phyloP scores from a whole-genome alignment of 2,888 invertebrate genomes.

The Ichneumoninae sp. region DNA sequence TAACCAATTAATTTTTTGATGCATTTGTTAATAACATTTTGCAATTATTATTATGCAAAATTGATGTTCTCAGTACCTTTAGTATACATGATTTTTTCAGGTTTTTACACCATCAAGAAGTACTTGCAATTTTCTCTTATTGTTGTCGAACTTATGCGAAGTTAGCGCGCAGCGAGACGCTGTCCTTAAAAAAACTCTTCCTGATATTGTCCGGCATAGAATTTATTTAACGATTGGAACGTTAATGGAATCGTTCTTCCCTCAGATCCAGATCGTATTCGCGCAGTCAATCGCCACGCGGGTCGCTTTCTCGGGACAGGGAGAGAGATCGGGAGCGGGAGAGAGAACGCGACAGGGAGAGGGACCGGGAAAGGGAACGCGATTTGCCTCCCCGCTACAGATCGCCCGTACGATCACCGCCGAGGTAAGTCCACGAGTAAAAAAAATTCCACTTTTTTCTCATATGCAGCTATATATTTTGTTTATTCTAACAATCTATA shows the following conservation, averaged over 20 bases:
- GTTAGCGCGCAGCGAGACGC: no score
- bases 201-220: not conserved
- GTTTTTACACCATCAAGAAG: no score
- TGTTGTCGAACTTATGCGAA: no score
- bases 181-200: not conserved
- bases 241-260: conserved; percentile 59
- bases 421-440: conserved; percentile 74
- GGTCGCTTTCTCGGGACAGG: conserved; percentile 85
- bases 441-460: not conserved
- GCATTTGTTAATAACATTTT: no score
- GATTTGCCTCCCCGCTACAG: conserved; percentile 81
- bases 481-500: conserved; percentile 1
- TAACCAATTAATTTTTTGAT: no score
- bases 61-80: no score
- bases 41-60: no score
- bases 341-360: conserved; percentile 69
- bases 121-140: no score
- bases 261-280: conserved; percentile 89
- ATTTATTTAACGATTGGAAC: not conserved
- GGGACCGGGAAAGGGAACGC: conserved; percentile 77
- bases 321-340: conserved; percentile 78
- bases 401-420: conserved; percentile 81
- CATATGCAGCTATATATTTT: not conserved
- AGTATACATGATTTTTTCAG: no score
- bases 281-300: conserved; percentile 86